Conservation (phyloP, 2,888 invertebrate species). For the Ctenicera cuprea region DNA sequence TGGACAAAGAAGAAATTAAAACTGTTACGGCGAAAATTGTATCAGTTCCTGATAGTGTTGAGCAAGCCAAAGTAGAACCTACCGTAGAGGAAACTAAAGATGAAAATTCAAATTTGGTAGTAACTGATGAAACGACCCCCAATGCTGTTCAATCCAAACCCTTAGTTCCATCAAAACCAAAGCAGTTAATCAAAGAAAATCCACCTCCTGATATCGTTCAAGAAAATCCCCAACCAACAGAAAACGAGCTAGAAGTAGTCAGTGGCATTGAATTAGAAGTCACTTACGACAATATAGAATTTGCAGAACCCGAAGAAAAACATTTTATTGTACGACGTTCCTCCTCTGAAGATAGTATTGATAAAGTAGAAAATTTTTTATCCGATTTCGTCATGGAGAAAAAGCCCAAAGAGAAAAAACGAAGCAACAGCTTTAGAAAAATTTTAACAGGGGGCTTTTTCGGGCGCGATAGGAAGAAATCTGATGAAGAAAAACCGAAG, state of each 20-base stretch:
- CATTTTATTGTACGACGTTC: slow-evolving; percentile 59
- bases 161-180: background rate
- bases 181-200: background rate
- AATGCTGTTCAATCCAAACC: background rate
- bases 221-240: background rate
- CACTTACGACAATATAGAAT: slow-evolving; percentile 46
- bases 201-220: no score
- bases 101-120: slow-evolving; percentile 32
- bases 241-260: slow-evolving; percentile 14
- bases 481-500: slow-evolving; percentile 61
- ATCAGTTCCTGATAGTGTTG: slow-evolving; percentile 5
- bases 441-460: slow-evolving; percentile 66
- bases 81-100: slow-evolving; percentile 14
- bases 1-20: background rate
- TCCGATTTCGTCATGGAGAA: slow-evolving; percentile 66
- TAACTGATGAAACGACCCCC: background rate
- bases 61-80: background rate
- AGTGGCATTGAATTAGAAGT: slow-evolving; percentile 32
- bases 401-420: slow-evolving; percentile 67
- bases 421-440: slow-evolving; percentile 67
- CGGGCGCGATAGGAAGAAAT: slow-evolving; percentile 69
- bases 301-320: slow-evolving; percentile 58
- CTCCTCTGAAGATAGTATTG: slow-evolving; percentile 67
- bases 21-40: slow-evolving; percentile 25
- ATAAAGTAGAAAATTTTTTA: slow-evolving; percentile 65